Base-by-base conservation (phyloP, 2,113 vertebrate genomes). In the Peucedramus taeniatus region DNA sequence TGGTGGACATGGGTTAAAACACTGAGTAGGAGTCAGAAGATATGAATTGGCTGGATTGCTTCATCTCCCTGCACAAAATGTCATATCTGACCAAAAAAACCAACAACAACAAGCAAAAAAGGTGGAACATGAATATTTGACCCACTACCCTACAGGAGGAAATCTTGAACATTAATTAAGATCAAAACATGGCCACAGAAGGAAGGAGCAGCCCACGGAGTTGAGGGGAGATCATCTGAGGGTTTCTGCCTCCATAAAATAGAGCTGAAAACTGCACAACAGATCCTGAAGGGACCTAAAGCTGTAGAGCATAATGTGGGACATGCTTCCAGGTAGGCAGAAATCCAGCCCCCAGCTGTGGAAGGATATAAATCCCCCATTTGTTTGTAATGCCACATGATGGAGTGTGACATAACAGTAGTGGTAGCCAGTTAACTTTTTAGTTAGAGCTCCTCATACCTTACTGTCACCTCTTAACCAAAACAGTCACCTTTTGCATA, bases 241-340 rank as follows among this genome's bases (percentile, higher is more conserved):
- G 47, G 37, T 64, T 77, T 89, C 74, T 76, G 49, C 23, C 40
- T 91, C 49, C 49, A 30, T 39, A 44, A 40, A 78, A 44, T 72
- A 83, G 47, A 78, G 28, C 7, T 68, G 57, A 68, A 90, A 92
- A 47, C 39, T 47, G n/a, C 19, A 23, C 18, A 89, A 64, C 0
- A 15, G 35, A 45, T 39, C 28, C 57, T 4, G 39, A 87, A 66
- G 31, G 6, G 39, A 81, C 47, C 31, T 24, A 75, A 83, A 92
- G 33, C 27, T 51, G 19, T 63, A 81, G 27, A 89, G 22, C 15
- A 15, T 51, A 44, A 63, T 2, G 19, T 69, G 23, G 33, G 37
- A 66, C 53, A 57, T 0, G 0, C 11, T 89, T 39, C 35, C 16
- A 31, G 11, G 20, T 27, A 79, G 0, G 6, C 68, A 66, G 63